Evolutionary conservation across 2,113 vertebrate genomes (phyloP).

Genomic region (Urocitellus parryii): DNA sequence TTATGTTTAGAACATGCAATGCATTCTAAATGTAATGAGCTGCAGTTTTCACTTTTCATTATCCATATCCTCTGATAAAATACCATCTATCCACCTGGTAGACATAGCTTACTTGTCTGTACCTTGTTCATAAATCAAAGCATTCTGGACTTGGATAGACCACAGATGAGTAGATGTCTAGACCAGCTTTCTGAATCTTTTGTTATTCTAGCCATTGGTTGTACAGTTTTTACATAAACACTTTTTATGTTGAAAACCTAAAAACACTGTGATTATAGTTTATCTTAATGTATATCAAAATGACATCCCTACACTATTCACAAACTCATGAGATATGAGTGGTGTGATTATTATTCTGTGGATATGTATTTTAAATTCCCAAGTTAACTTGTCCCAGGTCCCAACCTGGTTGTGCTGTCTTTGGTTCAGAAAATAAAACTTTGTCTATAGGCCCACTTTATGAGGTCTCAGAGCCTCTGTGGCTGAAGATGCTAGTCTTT

Average conservation of each 20-base stretch:
- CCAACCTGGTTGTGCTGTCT: fast-evolving
- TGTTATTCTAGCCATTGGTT: neutral
- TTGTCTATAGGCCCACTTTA: neutral
- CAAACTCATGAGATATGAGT: neutral
- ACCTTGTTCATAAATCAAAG: neutral
- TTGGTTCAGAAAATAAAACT: neutral
- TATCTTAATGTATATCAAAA: neutral
- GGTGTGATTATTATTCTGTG: neutral
- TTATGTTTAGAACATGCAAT: neutral
- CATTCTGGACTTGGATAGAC: neutral
- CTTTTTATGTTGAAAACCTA: neutral
- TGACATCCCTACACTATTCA: fast-evolving
- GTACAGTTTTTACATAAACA: neutral
- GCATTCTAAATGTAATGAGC: neutral
- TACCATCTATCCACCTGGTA: neutral
- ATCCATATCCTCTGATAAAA: neutral
- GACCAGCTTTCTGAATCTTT: neutral
- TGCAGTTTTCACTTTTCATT: neutral
- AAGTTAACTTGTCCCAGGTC: neutral
- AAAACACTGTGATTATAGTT: neutral
- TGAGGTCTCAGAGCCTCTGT: neutral
- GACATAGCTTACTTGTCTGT: neutral
- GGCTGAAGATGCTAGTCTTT: neutral
- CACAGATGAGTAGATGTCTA: neutral
- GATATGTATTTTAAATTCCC: neutral